Conservation (phyloP, 1,140 invertebrate species). For the Lucilia cuprina region DNA sequence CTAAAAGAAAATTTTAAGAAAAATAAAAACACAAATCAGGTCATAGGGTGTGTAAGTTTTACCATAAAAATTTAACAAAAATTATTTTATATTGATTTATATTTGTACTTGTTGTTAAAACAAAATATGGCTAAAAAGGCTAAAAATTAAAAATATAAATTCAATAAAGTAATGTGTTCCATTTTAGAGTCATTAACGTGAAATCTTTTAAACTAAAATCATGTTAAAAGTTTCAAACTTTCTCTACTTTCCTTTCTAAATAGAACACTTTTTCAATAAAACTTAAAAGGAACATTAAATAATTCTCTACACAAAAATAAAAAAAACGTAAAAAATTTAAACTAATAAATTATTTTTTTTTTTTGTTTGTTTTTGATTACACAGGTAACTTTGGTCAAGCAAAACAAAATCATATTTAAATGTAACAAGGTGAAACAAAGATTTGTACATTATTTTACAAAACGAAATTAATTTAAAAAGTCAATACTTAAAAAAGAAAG, state of each 20-base stretch:
- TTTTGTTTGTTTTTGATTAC: neutral
- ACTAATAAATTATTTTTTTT: slow-evolving; percentile 21
- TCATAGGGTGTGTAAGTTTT: slow-evolving; percentile 14
- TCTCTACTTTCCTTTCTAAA: too few relatives aligned
- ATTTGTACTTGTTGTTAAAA: slow-evolving; percentile 34
- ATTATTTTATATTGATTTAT: slow-evolving; percentile 12
- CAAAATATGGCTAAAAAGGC: slow-evolving; percentile 29
- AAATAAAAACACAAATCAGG: slow-evolving; percentile 15
- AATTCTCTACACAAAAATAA: slow-evolving; percentile 22
- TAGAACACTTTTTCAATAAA: neutral
- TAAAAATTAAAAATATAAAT: slow-evolving; percentile 15
- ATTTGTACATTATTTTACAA: slow-evolving; percentile 15
- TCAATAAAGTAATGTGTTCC: neutral
- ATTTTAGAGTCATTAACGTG: too few relatives aligned
- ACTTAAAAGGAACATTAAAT: slow-evolving; percentile 25
- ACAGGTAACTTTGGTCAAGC: slow-evolving; percentile 33
- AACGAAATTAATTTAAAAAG: neutral
- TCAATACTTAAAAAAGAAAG: neutral
- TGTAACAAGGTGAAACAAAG: slow-evolving; percentile 14
- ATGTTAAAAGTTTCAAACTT: too few relatives aligned
- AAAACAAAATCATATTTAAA: neutral
- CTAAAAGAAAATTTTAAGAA: neutral
- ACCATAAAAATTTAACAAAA: slow-evolving; percentile 18
- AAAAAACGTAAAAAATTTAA: slow-evolving; percentile 7
- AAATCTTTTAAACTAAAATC: too few relatives aligned